Evolutionary conservation across 2,888 invertebrate genomes (phyloP), one percentile per base, ranked within the genome.

Genomic region (Drosophila mayaguana): DNA sequence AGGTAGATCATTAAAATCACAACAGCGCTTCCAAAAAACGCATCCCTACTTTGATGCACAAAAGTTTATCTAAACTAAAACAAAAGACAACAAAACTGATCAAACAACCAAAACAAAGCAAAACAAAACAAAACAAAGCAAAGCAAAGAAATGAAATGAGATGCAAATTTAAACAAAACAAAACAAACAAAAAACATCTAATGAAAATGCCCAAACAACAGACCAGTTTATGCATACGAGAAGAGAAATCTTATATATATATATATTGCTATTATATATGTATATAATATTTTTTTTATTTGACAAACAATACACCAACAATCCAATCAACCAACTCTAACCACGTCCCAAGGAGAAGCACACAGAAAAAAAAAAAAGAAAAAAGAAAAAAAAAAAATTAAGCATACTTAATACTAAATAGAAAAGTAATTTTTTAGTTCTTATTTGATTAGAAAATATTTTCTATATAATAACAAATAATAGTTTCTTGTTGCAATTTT

Each of bases 21-120:
- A 93, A 91, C 90, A 91, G 90, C 93, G 93, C 91, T 92, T 91
- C 90, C 92, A 92, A 91, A 93, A 92, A 89, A 81, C 91, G 87
- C 92, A 93, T 91, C 93, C 93, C 68, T 93, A 93, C 92, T 91
- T 90, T 78, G 92, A 91, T 90, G 85, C 90, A 80, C 88, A 90
- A 80, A 90, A 91, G 89, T 91, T 90, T 89, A 90, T 92, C 78
- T 91, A 91, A 90, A n/a, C 78, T 91, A 91, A 32, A 32, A 32
- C 32, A 32, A 32, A 88, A 53, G 51, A 62, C 60, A 67, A 72
- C 40, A 14, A 14, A 38, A 16, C 38, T 18, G 51, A 63, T 28
- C 53, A 45, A 28, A 43, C 28, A 54, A 32, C 54, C 32, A 12
- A 36, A 14, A 16, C 38, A 43, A 45, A 45, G 16, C 7, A 45